Evolutionary conservation across 2,888 invertebrate species (phyloP).

Genomic region (Drosophila paramelanica): DNA sequence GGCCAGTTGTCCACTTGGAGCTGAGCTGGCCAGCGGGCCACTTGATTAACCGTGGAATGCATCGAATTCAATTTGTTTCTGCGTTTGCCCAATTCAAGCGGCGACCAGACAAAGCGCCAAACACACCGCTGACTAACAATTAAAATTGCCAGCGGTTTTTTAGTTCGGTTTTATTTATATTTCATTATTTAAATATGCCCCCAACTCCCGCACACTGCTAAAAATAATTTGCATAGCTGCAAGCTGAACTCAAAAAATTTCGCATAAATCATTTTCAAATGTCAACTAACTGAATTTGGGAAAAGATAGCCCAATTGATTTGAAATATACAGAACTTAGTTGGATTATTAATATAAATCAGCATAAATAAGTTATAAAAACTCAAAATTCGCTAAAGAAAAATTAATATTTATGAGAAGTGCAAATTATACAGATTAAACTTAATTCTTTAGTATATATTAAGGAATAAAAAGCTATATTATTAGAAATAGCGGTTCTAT

Average conservation of each 20-base stretch:
- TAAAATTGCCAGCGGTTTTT: conserved; percentile 59
- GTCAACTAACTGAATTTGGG: conserved; percentile 38
- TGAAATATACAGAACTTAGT: too few relatives aligned
- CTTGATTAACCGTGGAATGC: conserved; percentile 69
- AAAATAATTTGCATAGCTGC: conserved; percentile 63
- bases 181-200: neutral
- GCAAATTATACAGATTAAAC: too few relatives aligned
- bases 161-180: conserved; percentile 14
- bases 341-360: too few relatives aligned
- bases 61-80: conserved; percentile 75
- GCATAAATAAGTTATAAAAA: too few relatives aligned
- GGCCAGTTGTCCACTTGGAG: conserved; percentile 11
- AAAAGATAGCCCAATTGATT: neutral
- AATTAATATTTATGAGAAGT: too few relatives aligned
- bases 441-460: too few relatives aligned
- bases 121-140: conserved; percentile 55
- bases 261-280: conserved; percentile 70
- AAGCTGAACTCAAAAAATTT: conserved; percentile 40
- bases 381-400: too few relatives aligned
- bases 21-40: conserved; percentile 39
- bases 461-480: neutral
- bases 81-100: conserved; percentile 41
- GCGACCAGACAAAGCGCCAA: conserved; percentile 41
- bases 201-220: neutral
- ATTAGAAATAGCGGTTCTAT: neutral